Percentiles rank a stretch among this genome's conserved stretches.
Conservation (phyloP, 2,888 invertebrate genomes). For the Lacanobia oleracea region DNA sequence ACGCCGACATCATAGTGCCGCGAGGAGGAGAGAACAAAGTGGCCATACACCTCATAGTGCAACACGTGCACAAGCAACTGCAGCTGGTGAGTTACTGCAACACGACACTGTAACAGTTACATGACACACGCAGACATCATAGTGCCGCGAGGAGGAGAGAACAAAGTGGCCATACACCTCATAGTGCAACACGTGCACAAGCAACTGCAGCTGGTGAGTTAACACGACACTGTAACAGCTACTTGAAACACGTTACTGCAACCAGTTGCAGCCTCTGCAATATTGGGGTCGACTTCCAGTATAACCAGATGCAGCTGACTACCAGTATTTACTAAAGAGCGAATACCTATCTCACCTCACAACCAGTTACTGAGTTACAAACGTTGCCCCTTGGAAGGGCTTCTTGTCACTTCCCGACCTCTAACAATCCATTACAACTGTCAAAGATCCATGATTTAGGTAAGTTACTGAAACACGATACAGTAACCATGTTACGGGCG, state of each 20-base stretch:
- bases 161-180: conserved; percentile 98
- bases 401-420: no score
- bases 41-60: conserved; percentile 99
- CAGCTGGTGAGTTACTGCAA: conserved; percentile 92
- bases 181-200: conserved; percentile 99
- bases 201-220: conserved; percentile 95
- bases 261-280: neutral
- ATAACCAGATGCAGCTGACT: no score
- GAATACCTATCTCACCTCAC: no score
- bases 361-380: no score
- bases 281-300: no score
- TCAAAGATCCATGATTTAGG: conserved; percentile 93
- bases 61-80: conserved; percentile 99
- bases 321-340: no score
- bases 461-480: conserved; percentile 78
- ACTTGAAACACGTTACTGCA: conserved; percentile 57
- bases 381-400: no score
- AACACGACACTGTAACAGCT: conserved; percentile 16
- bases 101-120: conserved; percentile 18
- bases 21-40: conserved; percentile 99
- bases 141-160: conserved; percentile 99
- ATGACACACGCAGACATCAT: conserved; percentile 97
- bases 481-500: neutral
- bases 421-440: no score
- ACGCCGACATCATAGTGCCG: conserved; percentile 99